Conservation (phyloP, 2,797 vertebrate species). For the Limnodromus scolopaceus region DNA sequence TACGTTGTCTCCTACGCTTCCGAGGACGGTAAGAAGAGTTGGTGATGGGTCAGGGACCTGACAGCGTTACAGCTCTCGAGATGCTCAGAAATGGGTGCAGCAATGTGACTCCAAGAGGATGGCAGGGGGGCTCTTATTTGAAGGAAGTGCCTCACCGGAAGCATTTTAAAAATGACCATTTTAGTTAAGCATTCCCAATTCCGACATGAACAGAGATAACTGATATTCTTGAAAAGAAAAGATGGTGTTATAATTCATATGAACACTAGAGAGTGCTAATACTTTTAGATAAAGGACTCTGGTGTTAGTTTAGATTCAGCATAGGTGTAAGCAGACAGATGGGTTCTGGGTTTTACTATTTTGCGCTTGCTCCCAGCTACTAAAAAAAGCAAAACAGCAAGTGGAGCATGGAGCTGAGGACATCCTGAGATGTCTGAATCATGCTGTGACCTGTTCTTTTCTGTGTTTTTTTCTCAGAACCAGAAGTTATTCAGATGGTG, state of each 20-base stretch:
- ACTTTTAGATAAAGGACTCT: not conserved
- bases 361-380: rapidly evolving
- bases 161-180: rapidly evolving
- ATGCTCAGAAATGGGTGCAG: not conserved
- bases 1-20: slow-evolving; percentile 91
- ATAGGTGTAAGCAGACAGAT: not conserved
- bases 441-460: not conserved
- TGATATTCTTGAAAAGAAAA: not conserved
- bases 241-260: not conserved
- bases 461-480: slow-evolving; percentile 74
- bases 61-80: not conserved
- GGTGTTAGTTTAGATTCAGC: not conserved
- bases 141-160: not conserved
- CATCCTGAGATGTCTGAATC: rapidly evolving
- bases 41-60: not conserved
- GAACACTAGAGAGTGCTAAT: slow-evolving; percentile 56
- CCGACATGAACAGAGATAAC: rapidly evolving
- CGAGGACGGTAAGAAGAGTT: slow-evolving; percentile 81
- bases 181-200: not conserved
- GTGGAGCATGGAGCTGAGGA: not conserved
- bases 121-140: not conserved
- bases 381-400: not conserved
- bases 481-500: slow-evolving; percentile 87
- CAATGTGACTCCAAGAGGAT: not conserved
- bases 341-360: not conserved